These are phyloP conservation scores for Drosophila aff. DNA, from an alignment of 1,140 invertebrate species.

Conservation along the genomic window DNA sequence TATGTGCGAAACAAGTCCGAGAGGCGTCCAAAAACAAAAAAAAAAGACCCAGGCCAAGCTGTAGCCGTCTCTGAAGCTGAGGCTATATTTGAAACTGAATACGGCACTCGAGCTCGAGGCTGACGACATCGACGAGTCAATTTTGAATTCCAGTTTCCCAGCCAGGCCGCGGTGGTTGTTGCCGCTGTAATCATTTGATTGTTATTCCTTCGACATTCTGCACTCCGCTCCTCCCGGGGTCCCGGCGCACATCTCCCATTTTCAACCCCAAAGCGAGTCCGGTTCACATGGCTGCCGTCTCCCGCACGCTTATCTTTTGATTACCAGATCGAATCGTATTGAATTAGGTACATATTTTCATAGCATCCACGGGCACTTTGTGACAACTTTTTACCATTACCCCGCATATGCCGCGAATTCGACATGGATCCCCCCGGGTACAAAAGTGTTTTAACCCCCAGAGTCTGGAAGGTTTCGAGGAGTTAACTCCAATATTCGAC, in stretches of 20 bases:
- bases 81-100: constrained; percentile 16
- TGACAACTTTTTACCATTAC: constrained; percentile 50
- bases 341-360: constrained; percentile 71
- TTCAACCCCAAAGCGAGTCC: constrained; percentile 8
- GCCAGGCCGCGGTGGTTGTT: constrained; percentile 52
- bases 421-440: constrained; percentile 22
- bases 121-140: constrained; percentile 71
- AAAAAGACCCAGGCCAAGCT: constrained; percentile 13
- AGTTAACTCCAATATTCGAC: background rate
- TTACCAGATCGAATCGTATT: constrained; percentile 78
- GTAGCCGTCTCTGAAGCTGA: constrained; percentile 9
- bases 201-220: constrained; percentile 75
- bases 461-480: background rate
- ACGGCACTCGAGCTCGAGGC: constrained; percentile 22
- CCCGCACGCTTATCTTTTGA: constrained; percentile 70
- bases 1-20: constrained; percentile 80
- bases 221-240: constrained; percentile 47
- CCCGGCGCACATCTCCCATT: constrained; percentile 28
- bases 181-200: constrained; percentile 72
- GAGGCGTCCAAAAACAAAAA: constrained; percentile 13
- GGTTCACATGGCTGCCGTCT: constrained; percentile 48
- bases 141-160: constrained; percentile 74
- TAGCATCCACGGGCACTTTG: constrained; percentile 22
- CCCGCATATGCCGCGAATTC: constrained; percentile 44
- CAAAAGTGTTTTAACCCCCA: constrained; percentile 10